Base-by-base conservation (phyloP, 2,888 invertebrate genomes). In the Camptogramma bilineatum region DNA sequence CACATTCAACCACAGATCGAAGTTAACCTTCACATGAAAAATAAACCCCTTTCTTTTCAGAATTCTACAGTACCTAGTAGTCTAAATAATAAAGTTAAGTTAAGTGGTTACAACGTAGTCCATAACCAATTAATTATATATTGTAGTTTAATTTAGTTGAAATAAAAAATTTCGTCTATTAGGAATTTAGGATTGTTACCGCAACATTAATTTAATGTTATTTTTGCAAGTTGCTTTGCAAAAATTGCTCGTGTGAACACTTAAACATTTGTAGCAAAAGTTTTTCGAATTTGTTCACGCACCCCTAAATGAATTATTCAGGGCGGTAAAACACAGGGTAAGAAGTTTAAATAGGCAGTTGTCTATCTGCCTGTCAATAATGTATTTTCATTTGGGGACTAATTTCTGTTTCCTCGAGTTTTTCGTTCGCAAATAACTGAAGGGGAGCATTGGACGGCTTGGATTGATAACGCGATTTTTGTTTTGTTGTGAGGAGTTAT, bases 221-320 rank as follows among this genome's bases (percentile, higher is more conserved):
- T 16, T 44, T 16, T 13, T 4, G 17, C 44, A 44, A 16, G 34
- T 13, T 44, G 17, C 44, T 44, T 44, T 17, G 17, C 1, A 13
- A 46, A 21, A 53, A 53, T 42, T 51, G 52, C 39, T 46, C 62
- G 55, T 54, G 16, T 54, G 9, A 31, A n/a, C 13, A 44, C 21
- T 21, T 0, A 52, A 44, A 44, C 56, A 60, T 52, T 64, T 58
- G 51, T 34, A 50, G 58, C 66, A 55, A 63, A 81, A 83, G 77
- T 85, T 83, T 64, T 74, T 74, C 68, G 68, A 81, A 81, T 84
- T 84, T 82, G 79, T 78, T 78, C 81, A 81, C 83, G 83, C 84
- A 81, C 85, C 85, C 82, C 73, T 79, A 77, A 80, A 85, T 87
- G 83, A 87, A 87, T 86, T 80, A 86, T 86, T 86, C 86, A 87